Percentiles rank a stretch among this genome's conserved stretches.
Conservation (phyloP, 2,888 invertebrate species). For the Tetrapedia diversipes region DNA sequence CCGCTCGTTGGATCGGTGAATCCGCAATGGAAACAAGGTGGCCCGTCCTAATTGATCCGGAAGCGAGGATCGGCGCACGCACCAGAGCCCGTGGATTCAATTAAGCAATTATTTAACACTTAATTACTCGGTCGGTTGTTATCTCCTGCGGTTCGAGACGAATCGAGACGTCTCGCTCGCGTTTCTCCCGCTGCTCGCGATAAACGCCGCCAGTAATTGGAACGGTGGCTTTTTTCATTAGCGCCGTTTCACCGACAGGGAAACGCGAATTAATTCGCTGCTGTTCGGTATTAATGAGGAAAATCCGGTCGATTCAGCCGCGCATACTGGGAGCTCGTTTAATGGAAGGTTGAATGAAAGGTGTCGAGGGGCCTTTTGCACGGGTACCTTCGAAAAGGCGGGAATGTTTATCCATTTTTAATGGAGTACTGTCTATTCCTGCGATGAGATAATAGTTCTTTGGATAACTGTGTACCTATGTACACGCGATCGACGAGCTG, state of each 20-base stretch:
- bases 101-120: slow-evolving; percentile 42
- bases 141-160: slow-evolving; percentile 12
- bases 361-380: not conserved
- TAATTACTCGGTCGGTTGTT: slow-evolving; percentile 30
- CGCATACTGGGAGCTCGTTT: no score
- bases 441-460: not conserved
- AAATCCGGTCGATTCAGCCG: not conserved
- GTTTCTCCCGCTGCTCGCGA: slow-evolving; percentile 13
- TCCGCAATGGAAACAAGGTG: not conserved
- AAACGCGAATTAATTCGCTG: not conserved
- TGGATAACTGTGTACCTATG: not conserved
- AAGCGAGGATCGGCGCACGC: slow-evolving; percentile 28
- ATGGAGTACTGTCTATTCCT: not conserved
- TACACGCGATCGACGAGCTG: not conserved
- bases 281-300: not conserved
- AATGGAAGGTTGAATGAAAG: not conserved
- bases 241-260: not conserved
- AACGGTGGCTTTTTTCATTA: not conserved
- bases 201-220: not conserved
- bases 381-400: not conserved
- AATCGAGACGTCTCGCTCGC: slow-evolving; percentile 10
- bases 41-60: slow-evolving; percentile 26
- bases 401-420: not conserved
- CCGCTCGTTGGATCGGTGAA: not conserved
- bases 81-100: slow-evolving; percentile 33